Base-by-base conservation (phyloP, 64 coral and sea anemone species). In the Porites lutea region DNA sequence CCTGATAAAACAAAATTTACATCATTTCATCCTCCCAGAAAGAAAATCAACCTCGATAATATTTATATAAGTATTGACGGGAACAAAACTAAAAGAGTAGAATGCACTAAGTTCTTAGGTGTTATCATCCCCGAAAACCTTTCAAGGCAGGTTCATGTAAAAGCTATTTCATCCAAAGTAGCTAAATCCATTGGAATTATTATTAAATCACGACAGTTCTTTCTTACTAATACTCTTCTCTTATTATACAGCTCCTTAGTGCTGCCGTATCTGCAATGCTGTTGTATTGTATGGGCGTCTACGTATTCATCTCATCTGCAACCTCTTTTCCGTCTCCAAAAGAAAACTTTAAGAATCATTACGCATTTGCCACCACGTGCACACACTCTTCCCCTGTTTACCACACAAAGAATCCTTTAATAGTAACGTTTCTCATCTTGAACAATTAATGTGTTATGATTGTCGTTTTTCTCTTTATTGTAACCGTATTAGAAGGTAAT, bases 51-150 rank as follows among this genome's bases (percentile, higher is more conserved):
- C 19, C 68, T 76, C 20, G 80, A 75, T 21, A 47, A 86, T 23
- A 75, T 86, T 58, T 20, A 18, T 37, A 75, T 92, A 61, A 83
- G 37, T 59, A 91, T 91, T 37, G 83, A 92, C 61, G 23, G 80
- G 16, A 66, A 68, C 48, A 79, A 79, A 13, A 23, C 85, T 61
- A 72, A 51, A 65, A 18, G 79, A 92, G 90, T 92, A 37, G 27
- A 37, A 37, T 37, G 27, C 27, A 37, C 27, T 37, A 0, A 37
- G 27, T 37, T 37, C 27, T 70, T 93, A 70, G 47, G 72, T 6
- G 61, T 69, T 13, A 79, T 87, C 9, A 79, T 87, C 46, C 83
- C 87, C 55, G 18, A 87, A 93, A 93, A 87, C 43, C 51, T 93
- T 3, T 79, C 91, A 51, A 69, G 83, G 64, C 66, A 83, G n/a